Evolutionary conservation across 1,140 invertebrate species (phyloP).

Genomic region (Cyclina sinensis): DNA sequence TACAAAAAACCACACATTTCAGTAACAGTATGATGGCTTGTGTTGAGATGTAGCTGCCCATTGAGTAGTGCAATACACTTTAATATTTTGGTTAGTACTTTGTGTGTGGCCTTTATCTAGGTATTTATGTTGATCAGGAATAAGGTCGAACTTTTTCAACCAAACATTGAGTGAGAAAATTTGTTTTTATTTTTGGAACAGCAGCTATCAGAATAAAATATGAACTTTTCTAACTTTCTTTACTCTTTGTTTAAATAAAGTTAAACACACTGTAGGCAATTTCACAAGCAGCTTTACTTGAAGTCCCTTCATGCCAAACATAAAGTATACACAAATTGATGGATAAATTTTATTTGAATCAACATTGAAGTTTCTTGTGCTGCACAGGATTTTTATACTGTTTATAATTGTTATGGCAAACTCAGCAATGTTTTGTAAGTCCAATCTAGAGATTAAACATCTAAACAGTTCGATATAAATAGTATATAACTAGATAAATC

Average conservation of each 20-base stretch:
- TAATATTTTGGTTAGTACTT: neutral
- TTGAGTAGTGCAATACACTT: neutral
- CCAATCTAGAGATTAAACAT: too few species aligned
- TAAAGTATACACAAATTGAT: too few species aligned
- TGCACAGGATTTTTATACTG: slow-evolving; percentile 33
- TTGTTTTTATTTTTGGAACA: slow-evolving; percentile 41
- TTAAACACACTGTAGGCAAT: slow-evolving; percentile 26
- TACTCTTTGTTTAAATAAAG: neutral
- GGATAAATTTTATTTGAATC: too few species aligned
- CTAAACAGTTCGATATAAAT: too few species aligned
- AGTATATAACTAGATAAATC: too few species aligned
- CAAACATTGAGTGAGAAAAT: slow-evolving; percentile 24
- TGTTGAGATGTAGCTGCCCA: neutral
- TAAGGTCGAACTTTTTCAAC: slow-evolving; percentile 39
- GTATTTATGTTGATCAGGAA: slow-evolving; percentile 16
- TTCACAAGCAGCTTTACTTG: slow-evolving; percentile 22
- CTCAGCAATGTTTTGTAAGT: too few species aligned
- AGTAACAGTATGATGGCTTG: neutral
- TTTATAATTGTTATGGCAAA: slow-evolving; percentile 22
- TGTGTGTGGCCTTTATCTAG: slow-evolving; percentile 45
- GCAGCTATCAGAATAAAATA: slow-evolving; percentile 55
- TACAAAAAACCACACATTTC: too few species aligned
- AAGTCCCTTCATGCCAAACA: slow-evolving; percentile 6
- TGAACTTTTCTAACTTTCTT: neutral
- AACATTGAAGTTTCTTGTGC: neutral